phyloP scores from a whole-genome alignment of 2,113 vertebrate genomes.

The Mus spicilegus region DNA sequence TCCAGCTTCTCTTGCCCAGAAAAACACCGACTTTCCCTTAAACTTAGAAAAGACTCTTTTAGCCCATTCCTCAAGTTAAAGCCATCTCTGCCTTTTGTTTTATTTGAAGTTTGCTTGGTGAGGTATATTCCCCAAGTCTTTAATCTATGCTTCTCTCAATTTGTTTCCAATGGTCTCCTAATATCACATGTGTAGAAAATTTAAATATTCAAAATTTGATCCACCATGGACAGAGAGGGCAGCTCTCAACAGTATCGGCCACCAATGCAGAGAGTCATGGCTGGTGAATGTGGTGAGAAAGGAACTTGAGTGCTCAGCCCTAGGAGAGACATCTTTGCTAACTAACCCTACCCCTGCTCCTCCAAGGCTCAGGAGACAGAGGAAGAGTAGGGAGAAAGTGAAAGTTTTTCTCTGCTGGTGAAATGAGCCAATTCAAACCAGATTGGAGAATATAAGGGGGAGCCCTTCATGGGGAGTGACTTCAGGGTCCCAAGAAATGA shows the following conservation, averaged over 20 bases:
- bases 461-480: too few relatives aligned
- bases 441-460: too few relatives aligned
- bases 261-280: neutral
- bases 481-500: too few relatives aligned
- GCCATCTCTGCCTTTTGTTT: neutral
- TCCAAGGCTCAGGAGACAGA: neutral
- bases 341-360: neutral
- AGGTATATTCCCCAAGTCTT: neutral
- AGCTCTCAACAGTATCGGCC: too few relatives aligned
- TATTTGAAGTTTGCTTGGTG: neutral
- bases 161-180: neutral
- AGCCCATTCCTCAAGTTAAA: neutral
- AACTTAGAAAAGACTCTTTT: neutral
- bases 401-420: too few relatives aligned
- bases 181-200: neutral
- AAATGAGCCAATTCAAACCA: too few relatives aligned
- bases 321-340: neutral
- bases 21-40: constrained; percentile 11
- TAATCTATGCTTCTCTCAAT: neutral
- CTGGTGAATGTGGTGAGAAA: neutral
- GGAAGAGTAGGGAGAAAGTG: neutral
- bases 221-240: neutral
- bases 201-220: constrained; percentile 1
- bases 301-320: neutral
- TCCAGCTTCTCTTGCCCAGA: neutral